Base-by-base conservation (phyloP, 2,888 invertebrate species). In the Ectemnius continuus region DNA sequence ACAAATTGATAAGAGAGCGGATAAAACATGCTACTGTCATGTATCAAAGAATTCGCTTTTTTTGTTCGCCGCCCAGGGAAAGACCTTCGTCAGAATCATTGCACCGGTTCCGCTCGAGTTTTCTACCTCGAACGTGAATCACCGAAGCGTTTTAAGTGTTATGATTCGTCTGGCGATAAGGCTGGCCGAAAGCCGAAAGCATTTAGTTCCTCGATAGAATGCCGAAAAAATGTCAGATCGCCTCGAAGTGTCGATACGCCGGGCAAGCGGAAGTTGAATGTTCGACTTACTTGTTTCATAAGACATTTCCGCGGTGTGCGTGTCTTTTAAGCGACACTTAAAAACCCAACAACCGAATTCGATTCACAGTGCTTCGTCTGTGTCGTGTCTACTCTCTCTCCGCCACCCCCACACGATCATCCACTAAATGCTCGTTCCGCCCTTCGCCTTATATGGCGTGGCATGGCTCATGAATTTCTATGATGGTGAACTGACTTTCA, bases 391-490 rank as follows among this genome's bases (percentile, higher is more conserved):
- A 36, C 36, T 71, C 70, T 71, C 48, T 67, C 66, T 72, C 66
- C 71, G 48, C 64, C 75, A 59, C 80, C 67, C 73, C 75, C 72
- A 77, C 70, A 74, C 73, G 59, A 65, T 68, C 67, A 64, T 62
- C 67, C 73, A 61, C 71, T 67, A 71, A 82, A 85, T 85, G 83
- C 81, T 81, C 80, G 86, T 87, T 84, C 88, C 88, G 88, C 88
- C 88, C 88, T 87, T 88, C 81, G 80, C 88, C 88, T 88, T 88
- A 88, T 88, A 87, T 88, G 87, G 88, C 70, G 75, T 79, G 77
- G 70, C 85, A 80, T 78, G 67, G 75, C 79, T 59, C 23, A 70
- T n/a, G 18, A 6, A 2, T n/a, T 52, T 28, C 20, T 60, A 59
- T 81, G 82, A 81, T 56, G n/a, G 26, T 8, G 14, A 4, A 59